Conservation (phyloP, 2,797 vertebrate genomes). For the Amniataba percoides region DNA sequence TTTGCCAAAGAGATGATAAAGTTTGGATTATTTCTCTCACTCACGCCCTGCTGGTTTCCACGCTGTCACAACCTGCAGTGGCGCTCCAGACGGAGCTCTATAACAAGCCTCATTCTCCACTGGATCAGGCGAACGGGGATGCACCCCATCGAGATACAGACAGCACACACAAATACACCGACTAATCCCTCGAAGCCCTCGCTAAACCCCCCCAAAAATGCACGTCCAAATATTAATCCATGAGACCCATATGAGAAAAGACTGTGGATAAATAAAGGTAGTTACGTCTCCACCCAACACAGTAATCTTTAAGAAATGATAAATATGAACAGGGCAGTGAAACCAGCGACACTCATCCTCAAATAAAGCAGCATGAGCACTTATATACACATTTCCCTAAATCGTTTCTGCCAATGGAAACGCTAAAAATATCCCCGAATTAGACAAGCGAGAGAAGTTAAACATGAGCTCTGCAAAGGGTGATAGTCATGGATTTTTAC, state of each 20-base stretch:
- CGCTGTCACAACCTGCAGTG: slow-evolving; percentile 36
- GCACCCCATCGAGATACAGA: slow-evolving; percentile 40
- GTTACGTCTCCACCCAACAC: slow-evolving; percentile 9
- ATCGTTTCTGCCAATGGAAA: slow-evolving; percentile 17
- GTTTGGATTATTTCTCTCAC: slow-evolving; percentile 47
- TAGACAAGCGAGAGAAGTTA: slow-evolving; percentile 28
- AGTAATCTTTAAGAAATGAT: slow-evolving; percentile 31
- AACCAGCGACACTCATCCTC: slow-evolving; percentile 21
- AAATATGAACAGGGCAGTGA: slow-evolving; percentile 14
- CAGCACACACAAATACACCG: slow-evolving; percentile 18
- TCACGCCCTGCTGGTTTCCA: slow-evolving; percentile 36
- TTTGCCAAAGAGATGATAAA: slow-evolving; percentile 43
- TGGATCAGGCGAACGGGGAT: slow-evolving; percentile 45
- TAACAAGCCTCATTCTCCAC: slow-evolving; percentile 55
- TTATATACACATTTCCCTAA: slow-evolving; percentile 29
- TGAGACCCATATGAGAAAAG: slow-evolving; percentile 29
- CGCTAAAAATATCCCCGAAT: slow-evolving; percentile 45
- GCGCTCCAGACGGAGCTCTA: slow-evolving; percentile 41
- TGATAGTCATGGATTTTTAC: background rate
- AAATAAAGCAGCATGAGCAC: slow-evolving; percentile 33
- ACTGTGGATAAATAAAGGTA: slow-evolving; percentile 30
- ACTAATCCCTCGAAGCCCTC: slow-evolving; percentile 42
- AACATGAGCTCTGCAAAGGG: slow-evolving; percentile 14
- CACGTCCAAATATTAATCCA: slow-evolving; percentile 53
- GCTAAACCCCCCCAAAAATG: slow-evolving; percentile 10